Percentiles rank a stretch among this genome's conserved stretches.
These are phyloP conservation scores for Temnothorax longispinosus DNA, from an alignment of 1,140 invertebrate species.

Conservation along the genomic window DNA sequence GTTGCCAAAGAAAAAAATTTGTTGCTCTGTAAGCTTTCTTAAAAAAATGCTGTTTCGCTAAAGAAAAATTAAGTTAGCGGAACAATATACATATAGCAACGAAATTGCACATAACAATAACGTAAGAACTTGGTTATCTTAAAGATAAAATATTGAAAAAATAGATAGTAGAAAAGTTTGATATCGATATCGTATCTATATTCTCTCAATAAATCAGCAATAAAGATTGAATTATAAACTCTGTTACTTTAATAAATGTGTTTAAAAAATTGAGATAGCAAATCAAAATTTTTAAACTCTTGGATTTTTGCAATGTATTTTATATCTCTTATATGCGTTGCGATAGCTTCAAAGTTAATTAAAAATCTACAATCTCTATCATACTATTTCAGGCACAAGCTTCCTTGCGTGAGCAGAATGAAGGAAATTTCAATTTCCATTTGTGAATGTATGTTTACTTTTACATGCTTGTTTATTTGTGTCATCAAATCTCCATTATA, in stretches of 20 bases:
- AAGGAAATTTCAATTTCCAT: constrained; percentile 30
- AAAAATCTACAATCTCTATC: background rate
- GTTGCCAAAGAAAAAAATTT: too few species aligned
- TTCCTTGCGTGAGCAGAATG: constrained; percentile 7
- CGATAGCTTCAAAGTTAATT: background rate
- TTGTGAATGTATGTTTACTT: constrained; percentile 13
- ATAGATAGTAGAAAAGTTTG: background rate
- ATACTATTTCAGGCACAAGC: background rate
- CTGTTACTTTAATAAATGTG: background rate
- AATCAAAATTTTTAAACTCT: background rate
- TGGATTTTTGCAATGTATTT: background rate
- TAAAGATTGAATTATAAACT: background rate
- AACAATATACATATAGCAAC: too few species aligned
- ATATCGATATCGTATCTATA: background rate
- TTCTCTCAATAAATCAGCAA: background rate
- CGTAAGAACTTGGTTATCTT: background rate
- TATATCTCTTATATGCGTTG: background rate
- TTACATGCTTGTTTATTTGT: constrained; percentile 23
- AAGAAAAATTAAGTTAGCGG: too few species aligned
- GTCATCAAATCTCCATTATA: constrained; percentile 35
- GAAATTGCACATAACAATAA: too few species aligned
- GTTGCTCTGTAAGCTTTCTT: too few species aligned
- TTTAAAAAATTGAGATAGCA: background rate
- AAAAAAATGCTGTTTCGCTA: too few species aligned
- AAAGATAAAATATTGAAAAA: background rate